Base-by-base conservation (phyloP, 2,113 vertebrate species). In the Cottus gobio region DNA sequence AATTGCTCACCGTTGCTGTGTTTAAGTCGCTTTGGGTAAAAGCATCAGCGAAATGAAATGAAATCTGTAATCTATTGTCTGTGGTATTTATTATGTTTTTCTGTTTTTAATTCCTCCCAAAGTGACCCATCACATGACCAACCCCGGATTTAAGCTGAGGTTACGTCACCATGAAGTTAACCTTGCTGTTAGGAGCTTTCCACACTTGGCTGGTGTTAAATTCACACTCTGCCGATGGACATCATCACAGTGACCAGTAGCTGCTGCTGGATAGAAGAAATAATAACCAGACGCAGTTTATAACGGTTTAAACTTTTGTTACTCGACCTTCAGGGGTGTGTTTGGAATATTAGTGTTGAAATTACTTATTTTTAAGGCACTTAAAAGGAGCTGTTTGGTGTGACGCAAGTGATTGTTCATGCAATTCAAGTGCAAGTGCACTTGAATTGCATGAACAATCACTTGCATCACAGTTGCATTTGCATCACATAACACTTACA, bases 131-230 rank as follows among this genome's bases (percentile, higher is more conserved):
- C 13, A 42, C 15, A 42, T 8, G 12, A 7, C n/a, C n/a, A n/a
- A n/a, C n/a, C n/a, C n/a, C 18, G 20, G 18, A 7, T 44, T 10
- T 30, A 30, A 46, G 15, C 8, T 30, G 42, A 66, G 64, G 64
- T 30, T 12, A 66, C 30, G 39, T 66, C 64, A 30, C 15, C 24
- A 30, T 30, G 7, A 20, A 30, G 26, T 22, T 18, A 20, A 30
- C 26, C 62, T 64, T 9, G 62, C 46, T 52, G 20, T 54, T 5
- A 3, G n/a, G 50, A 70, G 67, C 34, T 20, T 37, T 56, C 26
- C 8, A 39, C 67, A 56, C 50, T 70, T 39, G 69, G n/a, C 42
- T 52, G 54, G 54, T n/a, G n/a, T 71, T 71, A 20, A 22, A 7
- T 31, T 73, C 7, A 16, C 39, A 46, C 28, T 44, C 26, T 44